Evolutionary conservation across 2,888 invertebrate species (phyloP), one percentile per base, ranked within the genome.

Genomic region (Atrina japonica): DNA sequence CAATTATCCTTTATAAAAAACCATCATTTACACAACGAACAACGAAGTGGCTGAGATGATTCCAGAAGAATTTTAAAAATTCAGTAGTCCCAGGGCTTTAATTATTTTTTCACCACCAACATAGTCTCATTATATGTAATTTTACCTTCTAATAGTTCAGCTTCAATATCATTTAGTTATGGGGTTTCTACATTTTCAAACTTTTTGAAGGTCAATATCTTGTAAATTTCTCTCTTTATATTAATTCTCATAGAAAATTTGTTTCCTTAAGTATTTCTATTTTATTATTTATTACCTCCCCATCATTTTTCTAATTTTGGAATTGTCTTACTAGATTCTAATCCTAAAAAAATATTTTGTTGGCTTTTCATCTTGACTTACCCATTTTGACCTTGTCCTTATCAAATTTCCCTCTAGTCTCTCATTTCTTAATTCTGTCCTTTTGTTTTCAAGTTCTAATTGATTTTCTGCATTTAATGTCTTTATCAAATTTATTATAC

Each of bases 11-110:
- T 16, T 55, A 9, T 30, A 11, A 63, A n/a, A 40, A 73, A 11
- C 55, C 47, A 64, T 70, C 40, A 59, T 75, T 73, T 21, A 75
- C 3, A 29, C 70, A 56, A 41, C 69, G 61, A 16, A 70, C 53
- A 25, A 73, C 58, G 67, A 70, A 56, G n/a, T 18, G 27, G 7
- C 43, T 27, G 3, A 52, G 30, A 11, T 63, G 27, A 30, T 18
- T 50, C 63, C 64, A 64, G 40, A 64, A 64, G n/a, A 52, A 9
- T 27, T 59, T 30, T 21, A 50, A 66, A 66, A 66, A 66, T 27
- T 59, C 66, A 14, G 40, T 27, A 14, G 59, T 47, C 16, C 66
- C 66, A 47, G 66, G 66, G 35, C 50, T 61, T 35, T 66, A 35
- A 53, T 66, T 41, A 59, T 66, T 66, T 41, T 59, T 66, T 55